These are phyloP conservation scores for Epicauta chinensis DNA, from an alignment of 1,140 invertebrate genomes.

Conservation along the genomic window DNA sequence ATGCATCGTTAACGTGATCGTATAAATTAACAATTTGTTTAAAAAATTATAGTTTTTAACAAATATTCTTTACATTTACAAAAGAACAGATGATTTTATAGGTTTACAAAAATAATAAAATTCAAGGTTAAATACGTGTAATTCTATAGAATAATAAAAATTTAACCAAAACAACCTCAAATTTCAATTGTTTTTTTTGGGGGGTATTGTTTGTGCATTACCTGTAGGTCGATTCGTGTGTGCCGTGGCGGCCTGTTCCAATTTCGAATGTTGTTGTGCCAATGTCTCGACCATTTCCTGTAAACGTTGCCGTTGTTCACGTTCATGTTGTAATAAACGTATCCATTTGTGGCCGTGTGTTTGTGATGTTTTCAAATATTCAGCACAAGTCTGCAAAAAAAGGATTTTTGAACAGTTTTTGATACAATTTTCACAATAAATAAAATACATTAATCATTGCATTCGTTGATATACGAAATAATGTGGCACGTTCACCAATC, in stretches of 20 bases:
- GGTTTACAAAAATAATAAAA: too few species aligned
- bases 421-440: neutral
- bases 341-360: constrained; percentile 85
- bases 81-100: too few species aligned
- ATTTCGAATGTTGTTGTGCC: constrained; percentile 89
- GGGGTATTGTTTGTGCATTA: constrained; percentile 35
- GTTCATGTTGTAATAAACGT: constrained; percentile 86
- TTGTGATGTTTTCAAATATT: constrained; percentile 83
- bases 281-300: constrained; percentile 97
- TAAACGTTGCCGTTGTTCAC: constrained; percentile 87
- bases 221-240: constrained; percentile 50
- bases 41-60: too few species aligned
- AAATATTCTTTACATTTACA: too few species aligned
- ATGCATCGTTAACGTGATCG: too few species aligned
- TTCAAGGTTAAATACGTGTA: too few species aligned
- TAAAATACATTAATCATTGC: constrained; percentile 89
- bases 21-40: too few species aligned
- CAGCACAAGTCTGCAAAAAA: constrained; percentile 68
- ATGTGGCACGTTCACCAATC: constrained; percentile 82
- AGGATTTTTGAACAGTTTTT: constrained; percentile 16
- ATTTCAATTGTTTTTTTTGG: too few species aligned
- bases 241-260: constrained; percentile 78
- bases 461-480: constrained; percentile 90
- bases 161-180: too few species aligned
- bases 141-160: too few species aligned